Evolutionary conservation across 2,113 vertebrate genomes (phyloP).

Genomic region (Turnix velox): DNA sequence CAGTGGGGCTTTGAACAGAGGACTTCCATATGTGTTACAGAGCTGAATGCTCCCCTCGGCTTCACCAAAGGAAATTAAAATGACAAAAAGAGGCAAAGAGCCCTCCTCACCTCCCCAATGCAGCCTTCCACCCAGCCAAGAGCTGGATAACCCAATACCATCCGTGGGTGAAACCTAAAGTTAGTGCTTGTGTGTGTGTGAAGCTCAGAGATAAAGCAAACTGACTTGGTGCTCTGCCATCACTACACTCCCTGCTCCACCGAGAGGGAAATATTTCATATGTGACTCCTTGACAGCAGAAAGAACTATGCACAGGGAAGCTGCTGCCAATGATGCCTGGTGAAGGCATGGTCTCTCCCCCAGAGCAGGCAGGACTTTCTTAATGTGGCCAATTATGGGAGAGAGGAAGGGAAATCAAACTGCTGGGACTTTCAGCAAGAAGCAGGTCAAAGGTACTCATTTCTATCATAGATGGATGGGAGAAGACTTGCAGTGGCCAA

Average conservation of each 20-base stretch:
- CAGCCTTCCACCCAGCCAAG: background rate
- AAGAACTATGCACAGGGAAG: background rate
- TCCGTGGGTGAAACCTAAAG: background rate
- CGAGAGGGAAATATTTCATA: background rate
- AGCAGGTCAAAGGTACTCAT: background rate
- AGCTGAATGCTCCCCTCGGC: slow-evolving; percentile 12
- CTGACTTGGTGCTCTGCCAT: slow-evolving; percentile 48
- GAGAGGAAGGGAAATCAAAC: background rate
- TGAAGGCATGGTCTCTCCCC: background rate
- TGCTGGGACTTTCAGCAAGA: background rate
- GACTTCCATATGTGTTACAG: slow-evolving; percentile 54
- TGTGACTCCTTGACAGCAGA: background rate
- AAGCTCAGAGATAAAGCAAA: slow-evolving; percentile 4
- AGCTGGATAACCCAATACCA: background rate
- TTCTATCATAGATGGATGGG: background rate
- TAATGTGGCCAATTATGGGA: background rate
- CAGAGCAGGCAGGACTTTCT: background rate
- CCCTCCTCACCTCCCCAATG: background rate
- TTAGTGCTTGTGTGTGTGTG: background rate
- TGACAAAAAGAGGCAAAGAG: background rate
- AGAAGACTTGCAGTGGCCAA: background rate
- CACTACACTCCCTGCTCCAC: background rate
- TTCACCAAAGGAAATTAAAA: background rate
- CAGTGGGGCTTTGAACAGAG: slow-evolving; percentile 28
- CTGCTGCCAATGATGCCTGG: background rate